Evolutionary conservation across 2,888 invertebrate genomes (phyloP).

Genomic region (Polydrusus cervinus): DNA sequence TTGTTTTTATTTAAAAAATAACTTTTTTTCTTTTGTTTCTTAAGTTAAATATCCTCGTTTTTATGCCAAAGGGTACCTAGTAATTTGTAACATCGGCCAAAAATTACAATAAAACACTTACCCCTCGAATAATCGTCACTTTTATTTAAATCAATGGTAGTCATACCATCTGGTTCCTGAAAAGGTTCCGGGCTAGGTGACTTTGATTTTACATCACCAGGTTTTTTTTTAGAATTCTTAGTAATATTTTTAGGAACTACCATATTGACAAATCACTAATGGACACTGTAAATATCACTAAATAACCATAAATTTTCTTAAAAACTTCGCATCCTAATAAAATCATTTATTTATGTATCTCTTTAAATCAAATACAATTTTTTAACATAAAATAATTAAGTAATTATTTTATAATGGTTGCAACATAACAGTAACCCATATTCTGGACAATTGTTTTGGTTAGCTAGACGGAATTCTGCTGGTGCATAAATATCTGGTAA

Average conservation of each 20-base stretch:
- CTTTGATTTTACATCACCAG: constrained; percentile 25
- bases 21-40: no score
- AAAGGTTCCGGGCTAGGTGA: constrained; percentile 60
- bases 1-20: no score
- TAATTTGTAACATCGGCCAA: no score
- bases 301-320: neutral
- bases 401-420: constrained; percentile 13
- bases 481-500: constrained; percentile 9
- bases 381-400: neutral
- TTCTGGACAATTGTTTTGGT: constrained; percentile 15
- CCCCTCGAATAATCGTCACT: constrained; percentile 36
- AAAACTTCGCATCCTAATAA: neutral
- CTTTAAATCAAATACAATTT: neutral
- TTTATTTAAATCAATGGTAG: constrained; percentile 65
- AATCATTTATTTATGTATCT: neutral
- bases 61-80: no score
- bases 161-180: constrained; percentile 67
- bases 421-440: constrained; percentile 27
- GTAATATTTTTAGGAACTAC: constrained; percentile 52
- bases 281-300: neutral
- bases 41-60: no score
- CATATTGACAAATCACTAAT: constrained; percentile 44
- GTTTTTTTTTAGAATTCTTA: constrained; percentile 14
- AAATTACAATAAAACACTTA: constrained; percentile 6
- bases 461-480: constrained; percentile 24